Base-by-base conservation (phyloP, 1,140 invertebrate genomes). In the Drosophila jambulina region DNA sequence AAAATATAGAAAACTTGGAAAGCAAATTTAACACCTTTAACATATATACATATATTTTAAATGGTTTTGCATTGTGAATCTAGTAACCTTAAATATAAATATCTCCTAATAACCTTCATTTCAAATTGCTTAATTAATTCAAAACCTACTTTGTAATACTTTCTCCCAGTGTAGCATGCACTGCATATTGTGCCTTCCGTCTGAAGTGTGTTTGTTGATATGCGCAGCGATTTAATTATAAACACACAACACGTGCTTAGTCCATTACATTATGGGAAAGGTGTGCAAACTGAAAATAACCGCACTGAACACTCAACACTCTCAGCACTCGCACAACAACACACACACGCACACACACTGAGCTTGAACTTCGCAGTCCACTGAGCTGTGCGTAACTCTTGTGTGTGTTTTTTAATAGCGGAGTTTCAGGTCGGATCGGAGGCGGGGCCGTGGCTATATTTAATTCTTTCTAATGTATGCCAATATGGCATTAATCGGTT, bases 191-290 rank as follows among this genome's bases (percentile, higher is more conserved):
- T 38, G 70, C 63, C 34, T 40, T 68, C 36, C 48, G 69, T 71
- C 65, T 71, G 81, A 54, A 54, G 48, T 68, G 40, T 68, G 49
- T 68, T 75, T 78, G 75, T 60, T 78, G 82, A 82, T 76, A 82
- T 79, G 77, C 48, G 42, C 77, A 67, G 84, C 84, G 79, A 75
- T 87, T 87, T 83, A 87, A 87, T 87, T 87, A 84, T 83, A 87
- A 88, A 88, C 84, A 87, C 78, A 87, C 84, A 87, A 78, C 84
- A 84, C 85, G 84, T 87, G 80, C 80, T 54, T 82, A 42, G 57
- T 53, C 65, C 69, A 71, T 87, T 76, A 65, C 38, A 75, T 70
- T 65, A 65, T 32, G 45, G 36, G 36, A 62, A 69, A 82, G 80
- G 83, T 86, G 83, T 78, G 76, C 72, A 80, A 78, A 80, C 80